phyloP scores from a whole-genome alignment of 2,888 invertebrate species.

The Drosophila subsilvestris region DNA sequence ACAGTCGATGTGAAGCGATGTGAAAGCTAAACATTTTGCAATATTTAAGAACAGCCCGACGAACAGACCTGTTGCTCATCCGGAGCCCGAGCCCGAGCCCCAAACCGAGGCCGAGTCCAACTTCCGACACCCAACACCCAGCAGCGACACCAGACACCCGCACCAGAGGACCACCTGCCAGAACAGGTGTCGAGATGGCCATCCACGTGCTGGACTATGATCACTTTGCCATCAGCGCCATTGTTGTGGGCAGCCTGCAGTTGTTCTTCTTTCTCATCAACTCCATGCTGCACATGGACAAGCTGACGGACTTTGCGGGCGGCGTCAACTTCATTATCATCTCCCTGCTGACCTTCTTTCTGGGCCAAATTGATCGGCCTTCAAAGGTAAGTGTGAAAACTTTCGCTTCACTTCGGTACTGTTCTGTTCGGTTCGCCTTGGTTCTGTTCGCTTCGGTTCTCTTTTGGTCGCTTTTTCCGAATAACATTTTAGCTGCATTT shows the following conservation, averaged over 20 bases:
- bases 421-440: no score
- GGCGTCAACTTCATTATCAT: conserved; percentile 96
- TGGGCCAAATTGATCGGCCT: conserved; percentile 90
- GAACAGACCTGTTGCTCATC: conserved; percentile 29
- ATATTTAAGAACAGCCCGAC: conserved; percentile 38
- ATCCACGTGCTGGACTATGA: conserved; percentile 89
- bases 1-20: conserved; percentile 33
- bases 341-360: conserved; percentile 93
- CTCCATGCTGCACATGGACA: conserved; percentile 93
- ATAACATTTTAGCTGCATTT: conserved; percentile 37
- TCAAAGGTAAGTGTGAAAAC: conserved; percentile 85
- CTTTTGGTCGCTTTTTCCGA: not conserved
- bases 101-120: not conserved
- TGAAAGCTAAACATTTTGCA: conserved; percentile 48
- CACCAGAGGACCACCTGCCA: not conserved
- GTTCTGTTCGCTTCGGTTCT: no score
- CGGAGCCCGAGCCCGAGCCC: not conserved
- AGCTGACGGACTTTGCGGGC: conserved; percentile 96
- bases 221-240: conserved; percentile 94
- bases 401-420: not conserved
- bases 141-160: not conserved
- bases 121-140: not conserved
- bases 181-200: conserved; percentile 69
- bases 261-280: conserved; percentile 94
- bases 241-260: conserved; percentile 93